Conservation (phyloP, 2,888 invertebrate species). For the Amphipyra tragopoginis region DNA sequence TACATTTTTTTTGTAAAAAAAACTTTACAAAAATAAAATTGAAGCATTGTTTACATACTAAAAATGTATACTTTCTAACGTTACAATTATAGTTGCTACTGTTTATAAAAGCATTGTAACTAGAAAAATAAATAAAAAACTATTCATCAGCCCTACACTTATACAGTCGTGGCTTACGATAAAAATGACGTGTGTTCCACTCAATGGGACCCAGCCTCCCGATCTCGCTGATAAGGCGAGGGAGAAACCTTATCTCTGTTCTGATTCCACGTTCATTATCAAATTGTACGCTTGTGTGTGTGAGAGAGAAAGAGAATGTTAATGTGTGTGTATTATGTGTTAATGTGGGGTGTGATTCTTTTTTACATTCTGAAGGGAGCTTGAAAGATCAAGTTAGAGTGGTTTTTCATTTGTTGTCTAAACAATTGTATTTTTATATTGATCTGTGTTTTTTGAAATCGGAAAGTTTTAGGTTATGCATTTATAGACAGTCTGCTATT, state of each 20-base stretch:
- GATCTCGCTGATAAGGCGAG: slow-evolving; percentile 73
- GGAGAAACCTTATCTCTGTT: slow-evolving; percentile 74
- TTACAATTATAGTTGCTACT: slow-evolving; percentile 20
- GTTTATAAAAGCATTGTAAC: slow-evolving; percentile 42
- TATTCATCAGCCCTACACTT: slow-evolving; percentile 54
- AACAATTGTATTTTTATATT: not conserved
- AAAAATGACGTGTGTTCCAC: slow-evolving; percentile 69
- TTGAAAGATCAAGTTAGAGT: slow-evolving; percentile 21
- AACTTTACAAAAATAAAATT: too few relatives aligned
- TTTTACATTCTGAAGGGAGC: slow-evolving; percentile 26
- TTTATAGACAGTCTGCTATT: slow-evolving; percentile 12
- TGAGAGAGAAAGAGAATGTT: slow-evolving; percentile 31
- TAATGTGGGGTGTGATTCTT: slow-evolving; percentile 47
- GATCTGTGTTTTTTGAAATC: not conserved
- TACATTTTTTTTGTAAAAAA: too few relatives aligned
- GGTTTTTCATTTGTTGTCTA: not conserved
- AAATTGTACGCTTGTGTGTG: slow-evolving; percentile 66
- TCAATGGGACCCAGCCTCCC: slow-evolving; percentile 69
- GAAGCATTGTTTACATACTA: too few relatives aligned
- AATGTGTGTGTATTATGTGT: slow-evolving; percentile 46
- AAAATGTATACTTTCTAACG: too few relatives aligned
- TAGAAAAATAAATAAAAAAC: slow-evolving; percentile 52
- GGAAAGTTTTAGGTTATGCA: too few relatives aligned
- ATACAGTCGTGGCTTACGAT: slow-evolving; percentile 61
- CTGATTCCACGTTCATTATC: slow-evolving; percentile 87